These are phyloP conservation scores for Diplosoma virens DNA, from an alignment of 23 tunicate genomes.

Conservation along the genomic window DNA sequence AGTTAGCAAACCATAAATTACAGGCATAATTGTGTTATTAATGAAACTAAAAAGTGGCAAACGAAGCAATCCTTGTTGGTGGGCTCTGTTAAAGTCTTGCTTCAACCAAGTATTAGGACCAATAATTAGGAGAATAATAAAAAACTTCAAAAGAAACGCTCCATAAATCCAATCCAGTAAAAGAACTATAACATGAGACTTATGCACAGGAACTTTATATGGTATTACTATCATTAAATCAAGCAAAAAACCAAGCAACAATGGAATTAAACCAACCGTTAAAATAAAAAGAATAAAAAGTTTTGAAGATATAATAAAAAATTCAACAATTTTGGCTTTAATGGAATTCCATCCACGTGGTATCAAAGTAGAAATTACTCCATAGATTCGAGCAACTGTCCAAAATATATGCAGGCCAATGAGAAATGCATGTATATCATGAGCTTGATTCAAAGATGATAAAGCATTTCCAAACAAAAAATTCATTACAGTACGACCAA, in stretches of 20 bases:
- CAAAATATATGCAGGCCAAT: slow-evolving; percentile 55
- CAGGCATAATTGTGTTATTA: slow-evolving; percentile 26
- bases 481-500: slow-evolving; percentile 35
- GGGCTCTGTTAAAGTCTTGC: slow-evolving; percentile 43
- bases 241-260: slow-evolving; percentile 56
- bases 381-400: slow-evolving; percentile 7
- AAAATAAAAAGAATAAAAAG: slow-evolving; percentile 13
- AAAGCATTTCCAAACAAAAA: slow-evolving; percentile 26
- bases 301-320: slow-evolving; percentile 28
- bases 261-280: slow-evolving; percentile 37
- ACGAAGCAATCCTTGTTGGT: slow-evolving; percentile 51
- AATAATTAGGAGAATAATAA: slow-evolving; percentile 23
- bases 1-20: slow-evolving; percentile 16
- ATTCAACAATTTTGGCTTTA: background rate
- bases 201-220: slow-evolving; percentile 42
- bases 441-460: background rate
- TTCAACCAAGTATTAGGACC: slow-evolving; percentile 62
- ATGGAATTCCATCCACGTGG: slow-evolving; percentile 49
- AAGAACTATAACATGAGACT: slow-evolving; percentile 54
- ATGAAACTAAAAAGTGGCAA: slow-evolving; percentile 14
- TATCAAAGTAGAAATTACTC: slow-evolving; percentile 26
- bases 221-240: slow-evolving; percentile 58
- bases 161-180: slow-evolving; percentile 84
- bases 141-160: slow-evolving; percentile 37
- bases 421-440: slow-evolving; percentile 52